Conservation (phyloP, 2,888 invertebrate genomes). For the Subacronicta megacephala region DNA sequence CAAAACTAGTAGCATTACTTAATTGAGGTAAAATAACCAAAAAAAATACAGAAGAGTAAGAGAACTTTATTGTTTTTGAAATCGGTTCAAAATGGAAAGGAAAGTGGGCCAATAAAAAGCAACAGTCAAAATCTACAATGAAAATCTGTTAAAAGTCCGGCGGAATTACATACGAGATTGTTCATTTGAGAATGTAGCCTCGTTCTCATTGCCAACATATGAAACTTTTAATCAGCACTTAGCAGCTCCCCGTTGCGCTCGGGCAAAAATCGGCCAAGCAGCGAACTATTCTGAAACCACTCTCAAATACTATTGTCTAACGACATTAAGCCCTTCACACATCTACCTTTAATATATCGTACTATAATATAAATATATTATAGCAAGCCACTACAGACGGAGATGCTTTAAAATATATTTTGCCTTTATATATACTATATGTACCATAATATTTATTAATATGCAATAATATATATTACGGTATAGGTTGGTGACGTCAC, state of each 20-base stretch:
- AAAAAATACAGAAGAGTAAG: too few species aligned
- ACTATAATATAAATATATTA: too few species aligned
- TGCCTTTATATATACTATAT: too few species aligned
- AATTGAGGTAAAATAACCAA: background rate
- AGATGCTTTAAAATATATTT: too few species aligned
- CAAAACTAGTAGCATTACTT: too few species aligned
- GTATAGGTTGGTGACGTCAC: too few species aligned
- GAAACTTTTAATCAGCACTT: conserved; percentile 81
- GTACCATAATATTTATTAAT: too few species aligned
- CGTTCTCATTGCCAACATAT: conserved; percentile 72
- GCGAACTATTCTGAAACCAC: conserved; percentile 26
- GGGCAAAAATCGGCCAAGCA: conserved; percentile 31
- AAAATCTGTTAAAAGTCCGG: conserved; percentile 31
- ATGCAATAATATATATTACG: too few species aligned
- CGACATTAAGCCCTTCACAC: too few species aligned
- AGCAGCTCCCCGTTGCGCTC: conserved; percentile 65
- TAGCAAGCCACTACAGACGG: too few species aligned
- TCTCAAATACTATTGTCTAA: conserved; percentile 21
- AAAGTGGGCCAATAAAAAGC: background rate
- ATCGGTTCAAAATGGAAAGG: background rate
- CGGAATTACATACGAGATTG: conserved; percentile 36
- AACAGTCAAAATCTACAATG: conserved; percentile 22
- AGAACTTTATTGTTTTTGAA: background rate
- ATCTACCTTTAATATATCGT: too few species aligned
- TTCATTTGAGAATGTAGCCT: conserved; percentile 44